Base-by-base conservation (phyloP, 1,140 invertebrate genomes). In the Phymastichus coffea region DNA sequence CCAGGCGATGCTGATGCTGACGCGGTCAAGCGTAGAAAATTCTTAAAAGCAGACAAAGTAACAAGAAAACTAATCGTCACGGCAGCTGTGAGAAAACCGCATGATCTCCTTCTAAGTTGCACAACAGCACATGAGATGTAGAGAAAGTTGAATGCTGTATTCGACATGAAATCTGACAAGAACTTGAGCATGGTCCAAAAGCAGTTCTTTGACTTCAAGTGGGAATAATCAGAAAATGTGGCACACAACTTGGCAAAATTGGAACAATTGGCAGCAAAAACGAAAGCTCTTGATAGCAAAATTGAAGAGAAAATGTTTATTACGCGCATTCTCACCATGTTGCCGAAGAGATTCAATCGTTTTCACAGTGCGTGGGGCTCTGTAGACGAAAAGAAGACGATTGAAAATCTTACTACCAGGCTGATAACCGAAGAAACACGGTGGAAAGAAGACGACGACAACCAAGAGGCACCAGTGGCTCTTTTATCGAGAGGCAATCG, bases 31-130 rank as follows among this genome's bases (percentile, higher is more conserved):
- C 2, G 4, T 2, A 48, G 17, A n/a, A 48, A 30, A 28, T 48
- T 15, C 10, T 6, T 15, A 28, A 48, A 33, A 17, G 25, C 25
- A 1, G 46, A 48, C 17, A 33, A 15, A 48, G 17, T 12, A 2
- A 26, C 46, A 4, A 28, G 28, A 15, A 48, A 17, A 10, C 14
- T 30, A 2, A 48, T 48, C 2, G 26, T 17, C 22, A 48, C 17
- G 28, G 10, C 8, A 4, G 2, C n/a, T 48, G 25, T 9, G 28
- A 4, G 17, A 30, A 23, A 44, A 44, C 10, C 66, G 70, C 61
- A 64, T n/a, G n/a, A n/a, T n/a, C n/a, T n/a, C n/a, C n/a, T 75
- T 14, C 57, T 69, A 17, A 69, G 60, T 23, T 71, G 70, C 58
- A 44, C 46, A 28, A 55, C 62, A 20, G 61, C 72, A 22, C 37